These are phyloP conservation scores for Agrotis ipsilon DNA, from an alignment of 2,888 invertebrate species.

Conservation along the genomic window DNA sequence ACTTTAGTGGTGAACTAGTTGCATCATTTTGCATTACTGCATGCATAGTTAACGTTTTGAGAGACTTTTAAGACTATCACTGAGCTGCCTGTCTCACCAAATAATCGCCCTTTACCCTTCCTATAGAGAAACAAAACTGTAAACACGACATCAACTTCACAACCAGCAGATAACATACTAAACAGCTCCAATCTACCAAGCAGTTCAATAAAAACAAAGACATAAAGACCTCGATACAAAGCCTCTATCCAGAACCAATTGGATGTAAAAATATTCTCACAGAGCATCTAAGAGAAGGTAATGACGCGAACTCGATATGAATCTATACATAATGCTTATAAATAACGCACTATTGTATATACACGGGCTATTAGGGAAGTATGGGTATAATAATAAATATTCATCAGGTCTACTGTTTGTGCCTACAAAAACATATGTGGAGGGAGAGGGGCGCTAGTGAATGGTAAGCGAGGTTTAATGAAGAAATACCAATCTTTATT, in stretches of 20 bases:
- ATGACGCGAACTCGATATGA: conserved; percentile 80
- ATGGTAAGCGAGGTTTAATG: conserved; percentile 34
- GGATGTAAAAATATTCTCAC: conserved; percentile 69
- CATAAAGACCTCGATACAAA: conserved; percentile 53
- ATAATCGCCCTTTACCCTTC: no score
- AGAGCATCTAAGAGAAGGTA: conserved; percentile 80
- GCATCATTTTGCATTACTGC: no score
- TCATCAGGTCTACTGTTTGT: conserved; percentile 79
- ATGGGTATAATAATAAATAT: conserved; percentile 78
- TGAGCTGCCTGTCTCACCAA: no score
- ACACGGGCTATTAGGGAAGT: conserved; percentile 79
- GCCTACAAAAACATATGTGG: conserved; percentile 75
- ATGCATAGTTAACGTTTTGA: no score
- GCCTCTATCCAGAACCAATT: conserved; percentile 63
- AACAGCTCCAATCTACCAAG: conserved; percentile 22
- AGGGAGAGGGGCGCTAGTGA: conserved; percentile 30
- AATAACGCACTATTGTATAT: conserved; percentile 73
- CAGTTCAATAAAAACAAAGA: conserved; percentile 49
- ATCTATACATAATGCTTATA: conserved; percentile 75
- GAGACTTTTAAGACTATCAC: no score
- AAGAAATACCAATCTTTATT: conserved; percentile 42
- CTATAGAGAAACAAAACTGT: conserved; percentile 1
- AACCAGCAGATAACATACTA: background rate
- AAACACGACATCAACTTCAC: background rate
- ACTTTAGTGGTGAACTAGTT: no score